phyloP scores from a whole-genome alignment of 2,888 invertebrate genomes.

The Drymonia ruficornis region DNA sequence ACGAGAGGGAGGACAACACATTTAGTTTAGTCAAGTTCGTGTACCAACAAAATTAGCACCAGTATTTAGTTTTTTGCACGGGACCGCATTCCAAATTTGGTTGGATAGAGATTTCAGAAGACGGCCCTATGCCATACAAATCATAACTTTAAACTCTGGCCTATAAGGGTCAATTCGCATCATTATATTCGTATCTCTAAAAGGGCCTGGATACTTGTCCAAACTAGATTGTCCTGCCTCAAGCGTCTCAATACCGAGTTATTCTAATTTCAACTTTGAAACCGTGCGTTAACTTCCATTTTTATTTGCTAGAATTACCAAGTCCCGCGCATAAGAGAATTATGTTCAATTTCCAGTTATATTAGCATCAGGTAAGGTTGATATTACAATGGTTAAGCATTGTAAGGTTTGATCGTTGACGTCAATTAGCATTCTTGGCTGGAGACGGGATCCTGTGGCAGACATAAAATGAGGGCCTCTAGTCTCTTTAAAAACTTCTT shows the following conservation, averaged over 20 bases:
- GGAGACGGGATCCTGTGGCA: slow-evolving; percentile 46
- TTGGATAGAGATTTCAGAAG: slow-evolving; percentile 51
- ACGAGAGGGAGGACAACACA: too few species aligned
- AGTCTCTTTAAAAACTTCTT: too few species aligned
- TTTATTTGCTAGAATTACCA: slow-evolving; percentile 36
- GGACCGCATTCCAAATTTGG: slow-evolving; percentile 59
- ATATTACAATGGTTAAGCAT: slow-evolving; percentile 24
- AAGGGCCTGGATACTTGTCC: slow-evolving; percentile 59
- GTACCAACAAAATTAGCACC: too few species aligned
- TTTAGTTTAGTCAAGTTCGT: too few species aligned
- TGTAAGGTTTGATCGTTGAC: slow-evolving; percentile 48
- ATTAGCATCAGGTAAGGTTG: slow-evolving; percentile 25
- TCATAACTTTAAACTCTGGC: slow-evolving; percentile 33
- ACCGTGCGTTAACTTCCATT: slow-evolving; percentile 38
- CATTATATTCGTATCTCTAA: slow-evolving; percentile 46
- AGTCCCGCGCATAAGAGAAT: slow-evolving; percentile 28
- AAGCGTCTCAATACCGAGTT: slow-evolving; percentile 32
- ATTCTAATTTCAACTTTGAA: slow-evolving; percentile 42
- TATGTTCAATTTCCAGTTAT: slow-evolving; percentile 29
- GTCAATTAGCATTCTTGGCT: slow-evolving; percentile 64
- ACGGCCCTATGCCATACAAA: slow-evolving; percentile 20
- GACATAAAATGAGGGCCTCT: slow-evolving; percentile 47
- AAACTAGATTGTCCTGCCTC: slow-evolving; percentile 61
- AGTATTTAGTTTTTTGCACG: slow-evolving; percentile 33
- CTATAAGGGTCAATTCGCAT: slow-evolving; percentile 28